Base-by-base conservation (phyloP, 2,797 vertebrate species). In the Sebastolobus alascanus region DNA sequence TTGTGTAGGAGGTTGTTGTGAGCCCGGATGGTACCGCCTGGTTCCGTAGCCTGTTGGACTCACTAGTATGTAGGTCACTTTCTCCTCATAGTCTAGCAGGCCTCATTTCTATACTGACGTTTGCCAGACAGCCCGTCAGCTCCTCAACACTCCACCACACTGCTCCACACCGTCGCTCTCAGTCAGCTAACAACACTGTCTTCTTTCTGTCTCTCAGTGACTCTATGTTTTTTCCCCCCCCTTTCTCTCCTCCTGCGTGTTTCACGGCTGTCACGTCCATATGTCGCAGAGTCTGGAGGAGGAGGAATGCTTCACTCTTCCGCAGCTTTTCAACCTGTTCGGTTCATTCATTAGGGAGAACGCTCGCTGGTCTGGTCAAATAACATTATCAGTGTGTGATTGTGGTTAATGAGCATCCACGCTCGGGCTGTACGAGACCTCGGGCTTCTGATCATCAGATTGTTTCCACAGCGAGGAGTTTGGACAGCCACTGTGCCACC, bases 261-360 rank as follows among this genome's bases (percentile, higher is more conserved):
- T 91, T 92, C 90, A 86, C 81, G 84, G 92, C 92, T 93, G 92
- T 93, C 92, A 75, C 61, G 11, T 90, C 90, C 90, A 91, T 93
- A 93, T 94, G 92, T 68, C 80, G 65, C n/a, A 11, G 71, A 87
- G 80, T 83, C 84, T 86, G 85, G 74, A 68, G 77, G 65, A 88
- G 75, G 71, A 86, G 66, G 72, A 84, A 65, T 60, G 72, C 83
- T 75, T 87, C 77, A n/a, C 80, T 86, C 70, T 85, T 85, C 81
- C 54, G 33, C 77, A 79, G 75, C 83, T 80, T 80, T 80, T 52
- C 87, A 89, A 82, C 82, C 73, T 87, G 85, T 82, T 80, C 64
- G 9, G 29, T 77, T 90, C 84, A 82, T 89, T 90, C 83, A 90
- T 90, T 60, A 77, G 54, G 50, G 81, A 84, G 68, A 55, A 52